Evolutionary conservation across 2,113 vertebrate species (phyloP).

Genomic region (Gallinago undulata): DNA sequence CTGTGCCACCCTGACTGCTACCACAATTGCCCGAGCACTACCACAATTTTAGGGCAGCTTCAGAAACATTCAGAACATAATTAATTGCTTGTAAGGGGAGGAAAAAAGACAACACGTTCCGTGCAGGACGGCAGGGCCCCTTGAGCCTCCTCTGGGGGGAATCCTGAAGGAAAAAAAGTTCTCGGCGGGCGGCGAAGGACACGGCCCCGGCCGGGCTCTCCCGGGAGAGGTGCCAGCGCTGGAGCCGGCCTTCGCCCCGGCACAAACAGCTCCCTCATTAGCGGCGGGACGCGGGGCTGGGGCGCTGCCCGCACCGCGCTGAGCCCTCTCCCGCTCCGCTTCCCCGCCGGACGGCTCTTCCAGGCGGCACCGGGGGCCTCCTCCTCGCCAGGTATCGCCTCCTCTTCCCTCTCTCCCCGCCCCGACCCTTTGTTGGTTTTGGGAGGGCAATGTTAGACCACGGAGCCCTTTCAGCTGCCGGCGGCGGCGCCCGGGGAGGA

Average conservation of each 20-base stretch:
- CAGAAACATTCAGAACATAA: background rate
- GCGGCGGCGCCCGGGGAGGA: too few species aligned
- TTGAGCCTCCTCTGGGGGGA: background rate
- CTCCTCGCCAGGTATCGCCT: conserved; percentile 27
- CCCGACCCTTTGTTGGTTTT: background rate
- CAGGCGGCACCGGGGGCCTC: background rate
- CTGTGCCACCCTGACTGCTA: background rate
- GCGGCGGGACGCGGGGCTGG: background rate
- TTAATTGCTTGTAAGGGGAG: background rate
- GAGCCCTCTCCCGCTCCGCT: background rate
- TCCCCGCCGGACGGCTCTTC: background rate
- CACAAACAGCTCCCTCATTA: background rate
- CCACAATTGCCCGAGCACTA: background rate
- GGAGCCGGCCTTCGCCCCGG: background rate
- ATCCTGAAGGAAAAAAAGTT: accelerated
- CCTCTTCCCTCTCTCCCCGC: background rate
- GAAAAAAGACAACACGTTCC: too few species aligned
- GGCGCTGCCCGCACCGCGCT: background rate
- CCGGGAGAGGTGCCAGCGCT: background rate
- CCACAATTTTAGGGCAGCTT: background rate
- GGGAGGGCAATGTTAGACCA: background rate
- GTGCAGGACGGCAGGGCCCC: background rate
- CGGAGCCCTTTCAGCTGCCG: background rate
- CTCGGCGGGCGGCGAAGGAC: background rate
- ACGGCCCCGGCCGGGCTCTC: background rate